A percentile compares a stretch with the other conserved stretches of the same genome.
These are phyloP conservation scores for Drosophila athabasca DNA, from an alignment of 1,140 invertebrate genomes.

Conservation along the genomic window DNA sequence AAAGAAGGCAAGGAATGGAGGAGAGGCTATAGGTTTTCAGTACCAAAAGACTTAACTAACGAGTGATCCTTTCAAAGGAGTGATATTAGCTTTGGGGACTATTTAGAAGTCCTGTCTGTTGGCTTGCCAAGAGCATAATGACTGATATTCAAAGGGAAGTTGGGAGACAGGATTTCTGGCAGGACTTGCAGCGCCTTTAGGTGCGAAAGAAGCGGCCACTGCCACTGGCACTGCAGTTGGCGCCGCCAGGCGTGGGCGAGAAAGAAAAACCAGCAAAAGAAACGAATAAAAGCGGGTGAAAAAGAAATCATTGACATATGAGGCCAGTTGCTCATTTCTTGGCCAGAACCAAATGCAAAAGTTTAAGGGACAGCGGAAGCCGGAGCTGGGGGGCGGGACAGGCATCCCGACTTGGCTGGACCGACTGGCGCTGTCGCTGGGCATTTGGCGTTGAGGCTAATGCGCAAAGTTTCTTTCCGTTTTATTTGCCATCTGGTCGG, in stretches of 20 bases:
- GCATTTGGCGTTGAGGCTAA: constrained; percentile 51
- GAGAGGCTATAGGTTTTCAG: no score
- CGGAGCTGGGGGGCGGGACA: neutral
- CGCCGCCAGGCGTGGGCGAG: constrained; percentile 31
- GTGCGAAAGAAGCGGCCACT: constrained; percentile 33
- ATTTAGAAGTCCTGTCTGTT: no score
- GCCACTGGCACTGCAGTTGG: constrained; percentile 29
- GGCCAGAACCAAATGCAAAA: constrained; percentile 69
- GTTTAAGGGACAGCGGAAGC: constrained; percentile 27
- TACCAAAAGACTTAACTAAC: no score
- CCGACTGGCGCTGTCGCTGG: constrained; percentile 63
- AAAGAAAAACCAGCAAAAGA: constrained; percentile 16
- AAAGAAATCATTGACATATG: constrained; percentile 72
- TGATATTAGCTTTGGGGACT: no score
- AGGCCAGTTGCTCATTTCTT: constrained; percentile 73
- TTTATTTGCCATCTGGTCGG: constrained; percentile 64
- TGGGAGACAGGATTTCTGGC: constrained; percentile 38
- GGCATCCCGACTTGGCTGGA: constrained; percentile 61
- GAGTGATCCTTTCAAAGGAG: no score
- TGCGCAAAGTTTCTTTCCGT: constrained; percentile 71
- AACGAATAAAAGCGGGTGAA: constrained; percentile 5
- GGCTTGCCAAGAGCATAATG: no score
- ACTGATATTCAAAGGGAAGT: neutral
- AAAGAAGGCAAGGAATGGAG: neutral
- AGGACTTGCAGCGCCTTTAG: constrained; percentile 31